Evolutionary conservation across 2,113 vertebrate species (phyloP), one percentile per base, ranked within the genome.

Genomic region (Labeo rohita): DNA sequence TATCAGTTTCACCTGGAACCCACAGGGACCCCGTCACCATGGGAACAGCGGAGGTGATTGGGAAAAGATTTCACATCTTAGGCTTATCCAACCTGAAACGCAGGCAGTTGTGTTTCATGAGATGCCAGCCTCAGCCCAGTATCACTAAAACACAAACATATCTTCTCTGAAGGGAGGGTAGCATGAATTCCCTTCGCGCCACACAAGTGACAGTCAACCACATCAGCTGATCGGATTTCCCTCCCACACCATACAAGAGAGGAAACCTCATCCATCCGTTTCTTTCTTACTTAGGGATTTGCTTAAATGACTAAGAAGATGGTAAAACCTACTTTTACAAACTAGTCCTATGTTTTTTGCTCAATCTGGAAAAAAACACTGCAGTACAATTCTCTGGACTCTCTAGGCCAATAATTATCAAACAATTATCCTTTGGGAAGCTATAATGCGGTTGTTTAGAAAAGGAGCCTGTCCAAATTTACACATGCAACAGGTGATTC

Each of bases 61-160:
- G 65, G 47, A 70, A 70, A 83, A 83, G 16, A 83, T 70, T 70
- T 83, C 80, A 50, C 23, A 83, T 83, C 80, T 83, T 12, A 28
- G 79, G 15, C 59, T 70, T 83, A 36, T 68, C 65, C 45, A 36
- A 50, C 63, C 61, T 70, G 63, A 70, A 82, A 82, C 12, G 15
- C 23, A 83, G 15, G 28, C 45, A 68, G 28, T 70, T 68, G 28
- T n/a, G 23, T 83, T 54, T 52, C 9, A 28, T 83, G 80, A 50
- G 80, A 70, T 70, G 63, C 61, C n/a, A 82, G 23, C 13, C 23
- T 50, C 47, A 70, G 63, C 28, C 47, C 23, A 36, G 45, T 18
- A 11, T 54, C 80, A 83, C 16, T 21, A 13, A 36, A 54, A 83
- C 39, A 65, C 65, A 72, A 70, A 70, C 65, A 72, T 50, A 50